Percentiles rank a stretch among this genome's conserved stretches.
Conservation (phyloP, 2,888 invertebrate species). For the Eurois occulta region DNA sequence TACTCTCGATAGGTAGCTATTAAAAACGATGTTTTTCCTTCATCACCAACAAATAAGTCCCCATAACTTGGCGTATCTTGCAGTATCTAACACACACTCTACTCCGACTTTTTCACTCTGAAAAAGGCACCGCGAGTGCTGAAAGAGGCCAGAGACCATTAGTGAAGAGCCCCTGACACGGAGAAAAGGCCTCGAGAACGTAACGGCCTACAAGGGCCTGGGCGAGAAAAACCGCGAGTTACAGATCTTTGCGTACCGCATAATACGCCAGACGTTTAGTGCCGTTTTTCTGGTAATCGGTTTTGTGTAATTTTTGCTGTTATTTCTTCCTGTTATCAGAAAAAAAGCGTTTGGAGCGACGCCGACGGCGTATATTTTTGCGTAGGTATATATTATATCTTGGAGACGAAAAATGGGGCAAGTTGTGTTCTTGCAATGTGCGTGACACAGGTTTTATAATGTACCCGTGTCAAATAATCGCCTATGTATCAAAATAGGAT, state of each 20-base stretch:
- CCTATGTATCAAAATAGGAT: not conserved
- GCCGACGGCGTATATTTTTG: not conserved
- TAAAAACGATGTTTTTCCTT: not conserved
- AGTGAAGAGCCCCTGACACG: constrained; percentile 78
- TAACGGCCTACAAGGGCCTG: constrained; percentile 62
- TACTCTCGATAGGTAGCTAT: too few species aligned
- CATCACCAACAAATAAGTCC: not conserved
- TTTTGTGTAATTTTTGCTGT: constrained; percentile 43
- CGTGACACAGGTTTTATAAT: not conserved
- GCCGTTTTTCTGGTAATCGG: constrained; percentile 57
- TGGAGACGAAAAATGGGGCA: not conserved
- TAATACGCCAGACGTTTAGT: constrained; percentile 39
- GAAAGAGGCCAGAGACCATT: constrained; percentile 78
- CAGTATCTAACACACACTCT: constrained; percentile 49
- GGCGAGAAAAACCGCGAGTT: constrained; percentile 62
- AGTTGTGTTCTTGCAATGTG: not conserved
- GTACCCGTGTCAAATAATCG: not conserved
- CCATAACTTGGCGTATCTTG: constrained; percentile 10
- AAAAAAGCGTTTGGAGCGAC: constrained; percentile 8
- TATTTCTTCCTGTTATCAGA: constrained; percentile 35
- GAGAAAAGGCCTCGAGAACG: constrained; percentile 75
- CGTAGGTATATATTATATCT: not conserved
- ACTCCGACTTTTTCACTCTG: constrained; percentile 52
- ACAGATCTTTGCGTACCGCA: constrained; percentile 43
- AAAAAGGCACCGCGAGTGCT: constrained; percentile 73